These are phyloP conservation scores for Elmis aenea DNA, from an alignment of 2,888 invertebrate species.

Conservation along the genomic window DNA sequence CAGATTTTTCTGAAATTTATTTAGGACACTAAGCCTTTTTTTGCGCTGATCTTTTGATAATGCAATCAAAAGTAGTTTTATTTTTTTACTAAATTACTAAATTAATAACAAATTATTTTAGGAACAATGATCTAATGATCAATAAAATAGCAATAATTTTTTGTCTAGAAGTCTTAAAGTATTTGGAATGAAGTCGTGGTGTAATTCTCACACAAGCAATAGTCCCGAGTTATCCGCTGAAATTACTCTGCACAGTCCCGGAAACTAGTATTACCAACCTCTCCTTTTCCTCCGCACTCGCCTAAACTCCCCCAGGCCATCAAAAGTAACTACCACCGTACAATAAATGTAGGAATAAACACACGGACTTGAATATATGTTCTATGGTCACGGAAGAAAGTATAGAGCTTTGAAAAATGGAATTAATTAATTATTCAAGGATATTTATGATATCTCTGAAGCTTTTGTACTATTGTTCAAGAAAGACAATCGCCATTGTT, in stretches of 20 bases:
- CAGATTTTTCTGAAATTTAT: too few relatives aligned
- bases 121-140: too few relatives aligned
- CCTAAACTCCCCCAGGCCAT: constrained; percentile 30
- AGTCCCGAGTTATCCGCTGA: constrained; percentile 40
- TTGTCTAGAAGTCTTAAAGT: constrained; percentile 13
- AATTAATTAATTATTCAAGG: constrained; percentile 34
- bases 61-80: too few relatives aligned
- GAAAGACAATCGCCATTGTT: constrained; percentile 40
- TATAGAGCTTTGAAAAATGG: constrained; percentile 33
- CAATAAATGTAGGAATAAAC: constrained; percentile 39
- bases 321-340: constrained; percentile 39
- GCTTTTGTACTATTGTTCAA: constrained; percentile 31
- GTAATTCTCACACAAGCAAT: constrained; percentile 41
- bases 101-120: too few relatives aligned
- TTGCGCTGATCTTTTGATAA: too few relatives aligned
- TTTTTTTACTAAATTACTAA: too few relatives aligned
- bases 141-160: too few relatives aligned
- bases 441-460: constrained; percentile 28
- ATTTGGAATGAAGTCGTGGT: constrained; percentile 32
- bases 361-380: constrained; percentile 32
- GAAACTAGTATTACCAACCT: constrained; percentile 40
- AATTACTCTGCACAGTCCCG: constrained; percentile 38
- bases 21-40: too few relatives aligned
- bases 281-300: constrained; percentile 30
- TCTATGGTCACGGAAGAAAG: constrained; percentile 24